Base-by-base conservation (phyloP, 2,113 vertebrate genomes). In the Bostrychus sinensis region DNA sequence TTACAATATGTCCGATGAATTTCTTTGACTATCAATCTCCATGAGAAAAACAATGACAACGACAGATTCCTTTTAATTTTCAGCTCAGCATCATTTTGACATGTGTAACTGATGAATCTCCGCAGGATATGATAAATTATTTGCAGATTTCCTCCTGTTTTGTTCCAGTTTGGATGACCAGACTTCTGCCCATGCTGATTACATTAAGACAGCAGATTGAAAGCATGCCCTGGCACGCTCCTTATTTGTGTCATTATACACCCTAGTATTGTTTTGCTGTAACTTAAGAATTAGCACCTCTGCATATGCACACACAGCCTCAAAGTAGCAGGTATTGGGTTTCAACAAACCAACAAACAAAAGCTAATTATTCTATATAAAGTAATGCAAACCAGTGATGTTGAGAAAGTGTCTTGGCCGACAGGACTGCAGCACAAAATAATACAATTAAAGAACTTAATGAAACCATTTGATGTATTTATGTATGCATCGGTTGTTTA, bases 231-330 rank as follows among this genome's bases (percentile, higher is more conserved):
- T 8, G 77, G 39, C 90, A 75, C n/a, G 90, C 66, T 72, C 80
- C 64, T 46, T 78, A 74, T 82, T 78, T 81, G 75, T 81, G 80
- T 72, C 80, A 80, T 85, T 77, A 66, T 7, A 62, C 77, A 76
- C 75, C 46, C 75, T 3, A 38, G 70, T 46, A 42, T 28, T 53
- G 81, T 78, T 78, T 65, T 80, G 64, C 63, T 76, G 64, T 62
- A 72, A 60, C 77, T 72, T 72, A 10, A 80, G 73, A 89, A 89
- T 90, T 90, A 89, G 84, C 89, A 89, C 88, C 87, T 89, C 64
- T 2, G 38, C 75, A 28, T 22, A n/a, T 5, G n/a, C 55, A 72
- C 62, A 72, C 32, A 26, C 1, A 69, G 41, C 66, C 54, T 65
- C 57, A 56, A 58, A 70, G 65, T 6, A 3, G 17, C 55, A 8